phyloP scores from a whole-genome alignment of 2,888 invertebrate genomes.

The Junonia oenone region DNA sequence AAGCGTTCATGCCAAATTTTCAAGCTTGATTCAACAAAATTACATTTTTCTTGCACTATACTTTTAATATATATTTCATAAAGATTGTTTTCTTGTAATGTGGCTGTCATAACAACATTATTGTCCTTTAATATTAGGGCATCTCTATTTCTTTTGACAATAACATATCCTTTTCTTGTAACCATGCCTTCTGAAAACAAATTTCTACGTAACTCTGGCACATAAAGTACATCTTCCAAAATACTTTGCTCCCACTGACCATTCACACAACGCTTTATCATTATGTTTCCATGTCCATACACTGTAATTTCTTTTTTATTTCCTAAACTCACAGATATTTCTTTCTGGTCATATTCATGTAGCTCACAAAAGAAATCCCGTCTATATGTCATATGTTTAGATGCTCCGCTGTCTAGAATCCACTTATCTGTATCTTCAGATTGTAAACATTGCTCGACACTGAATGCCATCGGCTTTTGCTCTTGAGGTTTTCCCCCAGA shows the following conservation, averaged over 20 bases:
- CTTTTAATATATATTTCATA: background rate
- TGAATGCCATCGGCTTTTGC: background rate
- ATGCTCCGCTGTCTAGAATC: background rate
- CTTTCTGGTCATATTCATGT: background rate
- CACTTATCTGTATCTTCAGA: background rate
- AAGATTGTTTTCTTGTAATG: background rate
- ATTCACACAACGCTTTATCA: background rate
- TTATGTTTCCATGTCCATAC: background rate
- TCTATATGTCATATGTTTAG: background rate
- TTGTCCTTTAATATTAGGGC: background rate
- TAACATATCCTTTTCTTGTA: background rate
- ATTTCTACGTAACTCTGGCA: background rate
- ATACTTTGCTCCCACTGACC: background rate
- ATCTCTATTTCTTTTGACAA: background rate
- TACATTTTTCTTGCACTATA: slow-evolving; percentile 10
- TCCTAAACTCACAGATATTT: too few species aligned
- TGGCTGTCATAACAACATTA: background rate
- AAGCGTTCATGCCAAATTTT: slow-evolving; percentile 20
- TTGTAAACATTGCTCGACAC: too few species aligned
- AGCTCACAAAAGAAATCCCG: background rate
- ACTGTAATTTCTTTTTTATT: too few species aligned
- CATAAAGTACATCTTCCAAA: background rate
- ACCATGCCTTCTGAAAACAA: background rate
- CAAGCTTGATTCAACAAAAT: slow-evolving; percentile 25
- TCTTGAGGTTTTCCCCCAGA: background rate